A percentile compares a stretch with the other conserved stretches of the same genome.
phyloP scores from a whole-genome alignment of 1,140 invertebrate species.

The Drosophila hydei region DNA sequence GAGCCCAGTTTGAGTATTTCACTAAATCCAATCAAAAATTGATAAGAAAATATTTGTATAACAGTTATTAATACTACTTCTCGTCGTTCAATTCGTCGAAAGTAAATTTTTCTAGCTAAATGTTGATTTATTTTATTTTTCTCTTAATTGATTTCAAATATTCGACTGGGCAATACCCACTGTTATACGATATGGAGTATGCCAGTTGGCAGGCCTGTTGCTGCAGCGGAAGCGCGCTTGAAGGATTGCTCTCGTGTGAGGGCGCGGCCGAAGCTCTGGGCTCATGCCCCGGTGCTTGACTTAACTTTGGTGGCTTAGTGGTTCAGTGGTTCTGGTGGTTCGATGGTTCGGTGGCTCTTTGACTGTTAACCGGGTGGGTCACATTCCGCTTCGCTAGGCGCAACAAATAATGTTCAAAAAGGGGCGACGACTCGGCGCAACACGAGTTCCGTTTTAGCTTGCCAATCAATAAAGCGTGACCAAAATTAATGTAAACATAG shows the following conservation, averaged over 20 bases:
- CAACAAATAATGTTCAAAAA: slow-evolving; percentile 62
- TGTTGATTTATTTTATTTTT: too few species aligned
- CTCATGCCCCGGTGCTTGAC: background rate
- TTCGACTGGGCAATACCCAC: background rate
- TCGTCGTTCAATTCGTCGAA: too few species aligned
- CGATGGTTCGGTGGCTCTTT: background rate
- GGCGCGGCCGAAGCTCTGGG: slow-evolving; percentile 2
- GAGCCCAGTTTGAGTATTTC: too few species aligned
- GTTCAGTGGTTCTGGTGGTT: background rate
- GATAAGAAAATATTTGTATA: too few species aligned
- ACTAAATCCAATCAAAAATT: too few species aligned
- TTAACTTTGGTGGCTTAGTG: slow-evolving; percentile 5
- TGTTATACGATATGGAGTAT: background rate
- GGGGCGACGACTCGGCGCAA: too few species aligned
- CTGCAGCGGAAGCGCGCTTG: slow-evolving; percentile 73
- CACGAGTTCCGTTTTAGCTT: slow-evolving; percentile 20
- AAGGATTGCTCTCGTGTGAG: slow-evolving; percentile 51
- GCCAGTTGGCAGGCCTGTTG: slow-evolving; percentile 42
- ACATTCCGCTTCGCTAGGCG: slow-evolving; percentile 73
- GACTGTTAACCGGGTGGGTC: slow-evolving; percentile 34
- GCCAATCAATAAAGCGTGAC: slow-evolving; percentile 72
- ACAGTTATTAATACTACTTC: too few species aligned
- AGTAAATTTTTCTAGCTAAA: too few species aligned
- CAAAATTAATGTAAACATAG: slow-evolving; percentile 67
- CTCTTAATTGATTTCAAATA: too few species aligned